Base-by-base conservation (phyloP, 2,888 invertebrate species). In the Campoplex capitator region DNA sequence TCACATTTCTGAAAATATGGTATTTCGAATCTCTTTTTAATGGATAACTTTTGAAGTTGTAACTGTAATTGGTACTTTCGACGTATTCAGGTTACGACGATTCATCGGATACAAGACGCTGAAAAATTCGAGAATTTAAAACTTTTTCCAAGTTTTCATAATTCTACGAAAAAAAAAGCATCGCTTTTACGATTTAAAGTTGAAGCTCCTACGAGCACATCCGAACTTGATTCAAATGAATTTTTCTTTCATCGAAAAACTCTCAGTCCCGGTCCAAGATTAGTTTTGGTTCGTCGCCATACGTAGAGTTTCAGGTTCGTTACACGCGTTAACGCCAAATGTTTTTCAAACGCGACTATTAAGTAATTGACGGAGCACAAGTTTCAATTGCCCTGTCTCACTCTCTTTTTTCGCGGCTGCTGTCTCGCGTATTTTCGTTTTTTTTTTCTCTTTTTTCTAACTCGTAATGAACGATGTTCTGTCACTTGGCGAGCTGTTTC, bases 381-480 rank as follows among this genome's bases (percentile, higher is more conserved):
- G 7, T 65, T 65, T 32, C 65, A 35, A 70, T 79, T 42, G 70
- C 18, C 13, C 38, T 32, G 62, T 62, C 23, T 9, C 35, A 32
- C 58, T 56, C 32, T 42, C 23, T 23, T 54, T 18, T 11, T 35
- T 56, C 28, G 35, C 11, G 28, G 1, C 16, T 70, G 23, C 23
- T 23, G 23, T 23, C 23, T 23, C 23, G 23, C 23, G 23, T 23
- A 23, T 23, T 23, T n/a, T n/a, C n/a, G n/a, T n/a, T n/a, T n/a
- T 23, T 23, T 23, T 23, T 23, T 42, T 28, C 23, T 6, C 51
- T 48, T 80, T 23, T 23, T 71, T 32, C 45, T 35, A 23, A 23
- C 28, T 68, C 62, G 62, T 80, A 74, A 81, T 38, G 54, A 67
- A 81, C 58, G 42, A 81, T 81, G 54, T 54, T 80, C 70, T 45